phyloP scores from a whole-genome alignment of 2,113 vertebrate species.

The Thunnus thynnus region DNA sequence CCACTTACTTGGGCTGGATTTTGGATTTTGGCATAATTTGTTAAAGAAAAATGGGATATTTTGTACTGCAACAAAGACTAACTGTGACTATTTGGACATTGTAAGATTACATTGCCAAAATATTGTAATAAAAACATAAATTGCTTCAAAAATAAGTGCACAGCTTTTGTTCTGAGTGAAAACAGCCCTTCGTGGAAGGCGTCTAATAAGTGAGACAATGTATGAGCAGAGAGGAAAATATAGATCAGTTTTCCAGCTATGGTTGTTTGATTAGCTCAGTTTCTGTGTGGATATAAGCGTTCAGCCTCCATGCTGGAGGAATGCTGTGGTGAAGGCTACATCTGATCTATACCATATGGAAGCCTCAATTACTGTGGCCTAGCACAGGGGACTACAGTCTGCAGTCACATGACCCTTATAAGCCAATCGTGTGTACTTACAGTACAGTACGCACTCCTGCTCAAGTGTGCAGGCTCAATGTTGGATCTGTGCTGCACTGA shows the following conservation, averaged over 20 bases:
- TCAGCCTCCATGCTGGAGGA: conserved; percentile 68
- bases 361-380: conserved; percentile 78
- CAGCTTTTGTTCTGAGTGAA: background rate
- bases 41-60: background rate
- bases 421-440: conserved; percentile 69
- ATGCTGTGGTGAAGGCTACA: conserved; percentile 75
- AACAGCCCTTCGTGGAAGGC: background rate
- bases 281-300: conserved; percentile 44
- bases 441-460: conserved; percentile 66
- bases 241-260: background rate
- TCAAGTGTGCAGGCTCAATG: conserved; percentile 69
- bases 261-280: conserved; percentile 46
- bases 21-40: background rate
- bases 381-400: conserved; percentile 75
- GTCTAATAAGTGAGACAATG: background rate
- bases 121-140: background rate
- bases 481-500: conserved; percentile 69
- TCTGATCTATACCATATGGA: conserved; percentile 86
- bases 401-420: conserved; percentile 71
- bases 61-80: conserved; percentile 11
- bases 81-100: background rate
- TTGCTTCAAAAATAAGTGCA: background rate
- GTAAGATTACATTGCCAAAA: background rate
- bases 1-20: conserved; percentile 2
- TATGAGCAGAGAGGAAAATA: background rate